These are phyloP conservation scores for Rotaria sp. DNA, from an alignment of 2,888 invertebrate genomes.

Conservation along the genomic window DNA sequence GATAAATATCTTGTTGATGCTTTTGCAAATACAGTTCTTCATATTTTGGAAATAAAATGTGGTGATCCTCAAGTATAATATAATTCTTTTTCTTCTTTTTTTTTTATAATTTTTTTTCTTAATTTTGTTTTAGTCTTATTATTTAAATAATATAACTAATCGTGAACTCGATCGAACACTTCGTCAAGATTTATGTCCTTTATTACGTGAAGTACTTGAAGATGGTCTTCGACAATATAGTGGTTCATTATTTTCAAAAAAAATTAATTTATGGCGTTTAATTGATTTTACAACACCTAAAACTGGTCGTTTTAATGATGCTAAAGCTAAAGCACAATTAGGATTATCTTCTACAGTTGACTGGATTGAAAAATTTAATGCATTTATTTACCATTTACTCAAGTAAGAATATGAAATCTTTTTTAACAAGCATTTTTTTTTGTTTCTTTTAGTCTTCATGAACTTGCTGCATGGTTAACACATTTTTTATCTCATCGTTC, in stretches of 20 bases:
- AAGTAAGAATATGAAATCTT: neutral
- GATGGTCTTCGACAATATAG: constrained; percentile 3
- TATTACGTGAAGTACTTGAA: constrained; percentile 17
- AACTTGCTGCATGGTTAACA: neutral
- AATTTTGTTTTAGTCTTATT: neutral
- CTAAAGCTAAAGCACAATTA: neutral
- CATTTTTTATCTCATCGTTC: neutral
- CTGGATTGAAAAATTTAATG: constrained; percentile 24
- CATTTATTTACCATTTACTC: neutral
- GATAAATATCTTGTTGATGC: constrained; percentile 11
- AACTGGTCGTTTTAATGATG: neutral
- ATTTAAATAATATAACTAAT: neutral
- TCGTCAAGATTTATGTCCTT: constrained; percentile 1
- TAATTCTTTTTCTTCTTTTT: no score
- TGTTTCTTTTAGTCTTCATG: neutral
- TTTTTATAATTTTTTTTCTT: neutral
- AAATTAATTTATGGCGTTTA: constrained; percentile 11
- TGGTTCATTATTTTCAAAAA: constrained; percentile 27
- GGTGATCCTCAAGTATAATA: neutral
- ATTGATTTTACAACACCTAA: constrained; percentile 16
- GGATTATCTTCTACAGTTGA: neutral
- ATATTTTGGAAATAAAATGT: neutral
- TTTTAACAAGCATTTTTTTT: neutral
- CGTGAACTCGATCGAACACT: constrained; percentile 20
- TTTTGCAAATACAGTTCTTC: constrained; percentile 16